phyloP scores from a whole-genome alignment of 2,888 invertebrate species.

The Ochropleura plecta region DNA sequence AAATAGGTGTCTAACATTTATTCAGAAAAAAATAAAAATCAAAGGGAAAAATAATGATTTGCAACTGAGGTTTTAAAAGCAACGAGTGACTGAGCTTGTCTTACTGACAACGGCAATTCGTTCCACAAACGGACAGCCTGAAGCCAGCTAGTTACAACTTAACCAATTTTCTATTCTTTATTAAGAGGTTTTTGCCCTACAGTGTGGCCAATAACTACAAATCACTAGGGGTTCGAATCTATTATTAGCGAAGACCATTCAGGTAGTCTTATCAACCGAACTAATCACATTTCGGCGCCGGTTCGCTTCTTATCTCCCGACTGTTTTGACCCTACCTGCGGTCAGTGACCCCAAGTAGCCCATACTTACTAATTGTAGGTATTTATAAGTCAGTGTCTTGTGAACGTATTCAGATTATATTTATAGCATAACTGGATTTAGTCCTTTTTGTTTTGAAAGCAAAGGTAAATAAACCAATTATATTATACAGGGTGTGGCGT shows the following conservation, averaged over 20 bases:
- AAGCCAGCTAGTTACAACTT: neutral
- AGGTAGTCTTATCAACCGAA: conserved; percentile 32
- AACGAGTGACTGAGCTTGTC: too few relatives aligned
- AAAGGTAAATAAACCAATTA: neutral
- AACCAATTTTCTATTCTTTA: neutral
- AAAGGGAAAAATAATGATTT: too few relatives aligned
- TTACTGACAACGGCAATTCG: too few relatives aligned
- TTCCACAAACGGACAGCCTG: too few relatives aligned
- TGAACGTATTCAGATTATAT: conserved; percentile 8
- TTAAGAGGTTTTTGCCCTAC: neutral
- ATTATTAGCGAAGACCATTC: conserved; percentile 8
- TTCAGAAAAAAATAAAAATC: too few relatives aligned
- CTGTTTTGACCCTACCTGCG: conserved; percentile 23
- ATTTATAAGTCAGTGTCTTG: conserved; percentile 26
- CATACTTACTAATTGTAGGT: conserved; percentile 18
- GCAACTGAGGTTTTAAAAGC: too few relatives aligned
- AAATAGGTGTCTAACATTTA: too few relatives aligned
- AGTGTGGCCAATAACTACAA: neutral
- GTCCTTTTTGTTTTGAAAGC: neutral
- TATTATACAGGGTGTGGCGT: too few relatives aligned
- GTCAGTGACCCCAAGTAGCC: conserved; percentile 29
- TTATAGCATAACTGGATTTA: conserved; percentile 21
- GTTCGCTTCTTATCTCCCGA: conserved; percentile 20
- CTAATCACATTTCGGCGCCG: conserved; percentile 27
- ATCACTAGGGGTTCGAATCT: neutral